Percentiles rank a stretch among this genome's conserved stretches.
phyloP scores from a whole-genome alignment of 1,140 invertebrate species.

The Reticulitermes speratus region DNA sequence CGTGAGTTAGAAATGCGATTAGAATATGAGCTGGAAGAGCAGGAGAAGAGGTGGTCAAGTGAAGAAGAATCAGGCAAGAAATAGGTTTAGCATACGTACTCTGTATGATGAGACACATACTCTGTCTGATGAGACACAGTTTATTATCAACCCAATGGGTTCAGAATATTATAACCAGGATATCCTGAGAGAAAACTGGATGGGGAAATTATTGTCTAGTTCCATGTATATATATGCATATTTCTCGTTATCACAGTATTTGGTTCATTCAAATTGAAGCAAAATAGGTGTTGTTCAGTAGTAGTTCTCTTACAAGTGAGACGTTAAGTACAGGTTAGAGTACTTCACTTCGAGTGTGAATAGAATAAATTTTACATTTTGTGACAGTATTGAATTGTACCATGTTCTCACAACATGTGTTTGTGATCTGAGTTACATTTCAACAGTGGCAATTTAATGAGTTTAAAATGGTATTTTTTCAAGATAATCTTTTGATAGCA shows the following conservation, averaged over 20 bases:
- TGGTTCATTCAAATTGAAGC: background rate
- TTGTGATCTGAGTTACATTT: background rate
- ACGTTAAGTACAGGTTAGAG: background rate
- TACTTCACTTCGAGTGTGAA: constrained; percentile 9
- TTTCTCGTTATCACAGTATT: background rate
- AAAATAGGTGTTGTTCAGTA: background rate
- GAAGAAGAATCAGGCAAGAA: constrained; percentile 53
- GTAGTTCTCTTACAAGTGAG: constrained; percentile 1
- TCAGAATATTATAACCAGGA: constrained; percentile 29
- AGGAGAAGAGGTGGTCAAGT: constrained; percentile 63
- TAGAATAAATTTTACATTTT: constrained; percentile 20
- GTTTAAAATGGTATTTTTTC: constrained; percentile 16
- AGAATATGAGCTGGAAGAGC: constrained; percentile 65
- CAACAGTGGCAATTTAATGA: background rate
- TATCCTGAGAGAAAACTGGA: constrained; percentile 29
- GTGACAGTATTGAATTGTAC: constrained; percentile 5
- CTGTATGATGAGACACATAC: background rate
- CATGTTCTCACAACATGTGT: background rate
- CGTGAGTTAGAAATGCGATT: constrained; percentile 62
- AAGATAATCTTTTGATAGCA: background rate
- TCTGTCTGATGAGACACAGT: background rate
- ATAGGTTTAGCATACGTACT: constrained; percentile 6
- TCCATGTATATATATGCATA: background rate
- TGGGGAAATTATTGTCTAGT: constrained; percentile 10
- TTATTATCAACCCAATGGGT: constrained; percentile 38